Percentiles rank a stretch among this genome's conserved stretches.
Conservation (phyloP, 37 sponge, comb jelly and placozoan genomes). For the Agelas oroides region DNA sequence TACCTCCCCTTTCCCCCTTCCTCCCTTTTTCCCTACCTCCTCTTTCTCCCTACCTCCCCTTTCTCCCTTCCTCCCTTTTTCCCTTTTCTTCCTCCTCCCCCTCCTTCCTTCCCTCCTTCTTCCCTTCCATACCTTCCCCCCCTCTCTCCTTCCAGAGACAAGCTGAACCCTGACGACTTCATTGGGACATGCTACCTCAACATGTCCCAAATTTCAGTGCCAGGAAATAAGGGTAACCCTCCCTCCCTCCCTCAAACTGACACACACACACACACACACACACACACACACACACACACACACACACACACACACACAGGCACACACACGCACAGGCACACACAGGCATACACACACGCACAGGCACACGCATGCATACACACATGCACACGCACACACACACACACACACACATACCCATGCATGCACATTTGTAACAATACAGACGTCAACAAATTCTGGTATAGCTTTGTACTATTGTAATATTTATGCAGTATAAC, state of each 20-base stretch:
- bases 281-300: conserved; percentile 17
- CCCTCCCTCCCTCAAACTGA: not conserved
- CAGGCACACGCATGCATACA: too few relatives aligned
- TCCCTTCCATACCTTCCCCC: not conserved
- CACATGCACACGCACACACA: too few relatives aligned
- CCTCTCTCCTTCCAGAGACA: conserved; percentile 66
- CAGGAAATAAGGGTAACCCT: conserved; percentile 82
- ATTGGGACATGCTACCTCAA: conserved; percentile 92
- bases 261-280: conserved; percentile 34
- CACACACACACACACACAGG: not conserved
- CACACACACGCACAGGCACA: too few relatives aligned
- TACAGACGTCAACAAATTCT: too few relatives aligned
- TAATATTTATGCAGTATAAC: too few relatives aligned
- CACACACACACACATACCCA: too few relatives aligned
- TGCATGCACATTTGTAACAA: too few relatives aligned
- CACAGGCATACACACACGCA: too few relatives aligned
- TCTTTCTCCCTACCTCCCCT: not conserved
- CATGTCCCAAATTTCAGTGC: conserved; percentile 85
- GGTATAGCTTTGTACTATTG: too few relatives aligned
- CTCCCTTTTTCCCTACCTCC: conserved; percentile 16
- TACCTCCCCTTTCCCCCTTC: conserved; percentile 1
- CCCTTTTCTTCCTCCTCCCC: not conserved
- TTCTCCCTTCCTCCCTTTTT: not conserved
- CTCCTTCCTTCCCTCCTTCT: not conserved
- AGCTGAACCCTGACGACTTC: conserved; percentile 87